A percentile compares a stretch with the other conserved stretches of the same genome.
phyloP scores from a whole-genome alignment of 2,113 vertebrate genomes.

The Excalfactoria chinensis region DNA sequence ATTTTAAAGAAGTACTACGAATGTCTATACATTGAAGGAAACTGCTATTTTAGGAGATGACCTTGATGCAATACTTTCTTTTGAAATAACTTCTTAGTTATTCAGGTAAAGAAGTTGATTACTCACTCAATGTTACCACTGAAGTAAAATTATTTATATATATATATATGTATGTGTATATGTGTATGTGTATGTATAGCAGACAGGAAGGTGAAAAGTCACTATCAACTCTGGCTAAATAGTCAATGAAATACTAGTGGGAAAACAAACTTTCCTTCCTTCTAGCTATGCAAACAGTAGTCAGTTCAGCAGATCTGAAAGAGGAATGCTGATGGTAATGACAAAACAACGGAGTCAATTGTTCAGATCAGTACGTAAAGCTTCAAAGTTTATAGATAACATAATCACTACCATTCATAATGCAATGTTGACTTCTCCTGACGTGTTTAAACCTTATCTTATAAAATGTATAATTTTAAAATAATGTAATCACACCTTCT shows the following conservation, averaged over 20 bases:
- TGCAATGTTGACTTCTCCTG: slow-evolving; percentile 82
- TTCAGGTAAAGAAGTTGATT: background rate
- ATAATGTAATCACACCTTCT: slow-evolving; percentile 81
- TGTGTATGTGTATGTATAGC: no score
- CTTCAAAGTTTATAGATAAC: slow-evolving; percentile 82
- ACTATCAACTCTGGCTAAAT: slow-evolving; percentile 61
- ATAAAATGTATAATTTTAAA: slow-evolving; percentile 82
- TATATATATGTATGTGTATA: background rate
- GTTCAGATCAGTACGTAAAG: slow-evolving; percentile 72
- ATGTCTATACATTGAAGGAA: background rate
- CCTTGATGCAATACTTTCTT: background rate
- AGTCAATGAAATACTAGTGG: slow-evolving; percentile 72
- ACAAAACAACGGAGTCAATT: slow-evolving; percentile 77
- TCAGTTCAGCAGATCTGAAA: slow-evolving; percentile 65
- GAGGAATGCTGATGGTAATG: slow-evolving; percentile 62
- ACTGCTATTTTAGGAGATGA: background rate
- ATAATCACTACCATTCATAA: slow-evolving; percentile 80
- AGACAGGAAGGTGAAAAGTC: slow-evolving; percentile 62
- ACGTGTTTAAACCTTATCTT: slow-evolving; percentile 87
- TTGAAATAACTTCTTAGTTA: background rate
- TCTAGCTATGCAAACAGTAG: slow-evolving; percentile 72
- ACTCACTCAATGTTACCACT: background rate
- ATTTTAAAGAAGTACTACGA: background rate
- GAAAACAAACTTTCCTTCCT: slow-evolving; percentile 78
- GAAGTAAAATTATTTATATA: background rate